A percentile compares a stretch with the other conserved stretches of the same genome.
phyloP scores from a whole-genome alignment of 2,113 vertebrate genomes.

The Scatophagus argus region DNA sequence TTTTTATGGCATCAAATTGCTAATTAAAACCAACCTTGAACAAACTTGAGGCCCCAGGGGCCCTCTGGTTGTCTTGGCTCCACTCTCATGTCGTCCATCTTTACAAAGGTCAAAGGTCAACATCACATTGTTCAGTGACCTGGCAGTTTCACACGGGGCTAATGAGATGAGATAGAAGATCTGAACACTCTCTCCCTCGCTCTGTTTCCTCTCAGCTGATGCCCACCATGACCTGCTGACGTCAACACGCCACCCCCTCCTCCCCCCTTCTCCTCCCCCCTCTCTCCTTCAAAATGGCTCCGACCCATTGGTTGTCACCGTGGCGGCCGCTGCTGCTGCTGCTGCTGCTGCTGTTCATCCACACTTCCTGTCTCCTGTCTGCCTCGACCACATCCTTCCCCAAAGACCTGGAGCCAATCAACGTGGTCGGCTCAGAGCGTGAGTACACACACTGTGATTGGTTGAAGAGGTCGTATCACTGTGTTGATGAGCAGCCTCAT shows the following conservation, averaged over 20 bases:
- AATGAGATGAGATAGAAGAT: too few species aligned
- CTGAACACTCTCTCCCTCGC: background rate
- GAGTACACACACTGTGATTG: constrained; percentile 40
- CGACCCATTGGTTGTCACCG: constrained; percentile 12
- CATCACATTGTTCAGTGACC: constrained; percentile 10
- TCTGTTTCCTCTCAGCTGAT: constrained; percentile 33
- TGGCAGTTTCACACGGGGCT: constrained; percentile 9
- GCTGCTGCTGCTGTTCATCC: constrained; percentile 25
- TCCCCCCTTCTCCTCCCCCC: background rate
- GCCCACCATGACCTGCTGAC: constrained; percentile 64
- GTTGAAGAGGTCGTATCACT: too few species aligned
- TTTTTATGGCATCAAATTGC: too few species aligned
- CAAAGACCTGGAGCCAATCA: constrained; percentile 80
- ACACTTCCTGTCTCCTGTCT: constrained; percentile 55
- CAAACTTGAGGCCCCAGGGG: too few species aligned
- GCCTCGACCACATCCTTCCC: constrained; percentile 72
- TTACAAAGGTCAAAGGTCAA: too few species aligned
- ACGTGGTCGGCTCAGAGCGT: constrained; percentile 65
- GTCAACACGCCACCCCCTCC: background rate
- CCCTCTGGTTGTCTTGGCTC: too few species aligned
- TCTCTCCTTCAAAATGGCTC: constrained; percentile 38
- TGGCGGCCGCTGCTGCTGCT: constrained; percentile 40
- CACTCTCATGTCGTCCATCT: too few species aligned
- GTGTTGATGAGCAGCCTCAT: too few species aligned
- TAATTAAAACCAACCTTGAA: too few species aligned